A percentile compares a stretch with the other conserved stretches of the same genome.
phyloP scores from a whole-genome alignment of 2,797 vertebrate species.

The Xenopus petersii region DNA sequence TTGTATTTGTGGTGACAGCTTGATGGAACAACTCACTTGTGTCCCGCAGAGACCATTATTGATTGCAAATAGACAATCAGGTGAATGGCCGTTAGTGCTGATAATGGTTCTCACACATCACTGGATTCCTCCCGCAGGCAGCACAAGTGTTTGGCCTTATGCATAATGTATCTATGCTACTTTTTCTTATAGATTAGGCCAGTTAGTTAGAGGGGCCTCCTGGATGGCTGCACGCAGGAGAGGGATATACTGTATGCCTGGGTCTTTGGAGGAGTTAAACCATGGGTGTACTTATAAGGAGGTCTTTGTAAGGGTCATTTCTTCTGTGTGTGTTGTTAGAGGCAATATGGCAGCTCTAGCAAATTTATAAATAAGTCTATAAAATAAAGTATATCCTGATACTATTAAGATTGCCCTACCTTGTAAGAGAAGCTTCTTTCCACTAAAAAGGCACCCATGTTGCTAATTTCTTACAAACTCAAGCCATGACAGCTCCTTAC shows the following conservation, averaged over 20 bases:
- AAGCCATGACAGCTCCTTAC: too few relatives aligned
- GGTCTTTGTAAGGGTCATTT: too few relatives aligned
- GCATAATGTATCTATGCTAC: slow-evolving; percentile 36
- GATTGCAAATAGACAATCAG: slow-evolving; percentile 42
- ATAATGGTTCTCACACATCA: slow-evolving; percentile 45
- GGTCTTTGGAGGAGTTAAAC: not conserved
- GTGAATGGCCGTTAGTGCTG: slow-evolving; percentile 45
- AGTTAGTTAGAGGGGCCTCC: not conserved
- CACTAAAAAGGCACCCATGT: too few relatives aligned
- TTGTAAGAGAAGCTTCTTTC: too few relatives aligned
- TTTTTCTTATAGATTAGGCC: slow-evolving; percentile 15
- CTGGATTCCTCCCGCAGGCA: slow-evolving; percentile 30
- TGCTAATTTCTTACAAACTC: too few relatives aligned
- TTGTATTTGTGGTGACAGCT: slow-evolving; percentile 37
- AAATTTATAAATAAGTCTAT: too few relatives aligned
- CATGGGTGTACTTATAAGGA: too few relatives aligned
- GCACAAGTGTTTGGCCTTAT: slow-evolving; percentile 5
- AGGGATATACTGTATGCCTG: slow-evolving; percentile 9
- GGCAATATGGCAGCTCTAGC: not conserved
- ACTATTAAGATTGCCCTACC: too few relatives aligned
- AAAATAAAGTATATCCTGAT: too few relatives aligned
- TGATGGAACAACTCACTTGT: slow-evolving; percentile 41
- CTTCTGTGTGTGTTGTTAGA: not conserved
- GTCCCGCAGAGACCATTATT: slow-evolving; percentile 39
- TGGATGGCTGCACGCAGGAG: too few relatives aligned